These are phyloP conservation scores for Microctenopoma stevenorrisi DNA, from an alignment of 2,797 vertebrate species.

Conservation along the genomic window DNA sequence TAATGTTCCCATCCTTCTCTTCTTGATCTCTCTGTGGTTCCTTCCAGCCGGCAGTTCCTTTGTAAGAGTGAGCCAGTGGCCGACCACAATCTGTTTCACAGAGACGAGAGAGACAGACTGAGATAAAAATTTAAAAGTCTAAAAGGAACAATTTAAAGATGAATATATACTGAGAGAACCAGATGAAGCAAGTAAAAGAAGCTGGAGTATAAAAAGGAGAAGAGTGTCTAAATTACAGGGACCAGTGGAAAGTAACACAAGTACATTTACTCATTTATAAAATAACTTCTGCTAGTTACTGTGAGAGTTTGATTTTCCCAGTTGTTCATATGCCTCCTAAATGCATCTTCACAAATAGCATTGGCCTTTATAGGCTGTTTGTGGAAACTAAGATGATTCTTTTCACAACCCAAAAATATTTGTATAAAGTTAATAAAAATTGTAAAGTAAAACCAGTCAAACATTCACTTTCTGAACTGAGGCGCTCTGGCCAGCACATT, in stretches of 20 bases:
- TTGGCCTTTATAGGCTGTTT: too few relatives aligned
- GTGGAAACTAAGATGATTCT: too few relatives aligned
- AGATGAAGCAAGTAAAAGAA: slow-evolving; percentile 35
- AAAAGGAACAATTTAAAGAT: slow-evolving; percentile 45
- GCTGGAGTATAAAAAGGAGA: slow-evolving; percentile 20
- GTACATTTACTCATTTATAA: too few relatives aligned
- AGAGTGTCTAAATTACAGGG: slow-evolving; percentile 11
- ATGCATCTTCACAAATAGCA: too few relatives aligned
- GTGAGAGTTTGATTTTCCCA: too few relatives aligned
- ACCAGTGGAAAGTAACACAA: slow-evolving; percentile 2
- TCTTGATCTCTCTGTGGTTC: slow-evolving; percentile 44
- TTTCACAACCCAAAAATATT: too few relatives aligned
- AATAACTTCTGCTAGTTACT: too few relatives aligned
- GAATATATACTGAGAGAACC: slow-evolving; percentile 45
- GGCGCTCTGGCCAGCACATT: too few relatives aligned
- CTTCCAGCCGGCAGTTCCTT: slow-evolving; percentile 59
- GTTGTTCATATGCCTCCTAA: too few relatives aligned
- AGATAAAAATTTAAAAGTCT: slow-evolving; percentile 28
- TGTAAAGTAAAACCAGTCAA: too few relatives aligned
- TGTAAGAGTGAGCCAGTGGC: slow-evolving; percentile 66
- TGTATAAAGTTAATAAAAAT: too few relatives aligned
- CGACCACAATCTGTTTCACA: slow-evolving; percentile 69
- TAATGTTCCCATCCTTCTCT: slow-evolving; percentile 41
- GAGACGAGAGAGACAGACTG: slow-evolving; percentile 49
- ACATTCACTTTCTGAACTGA: too few relatives aligned